These are phyloP conservation scores for Leptodactylus fallax DNA, from an alignment of 2,797 vertebrate genomes.

Conservation along the genomic window DNA sequence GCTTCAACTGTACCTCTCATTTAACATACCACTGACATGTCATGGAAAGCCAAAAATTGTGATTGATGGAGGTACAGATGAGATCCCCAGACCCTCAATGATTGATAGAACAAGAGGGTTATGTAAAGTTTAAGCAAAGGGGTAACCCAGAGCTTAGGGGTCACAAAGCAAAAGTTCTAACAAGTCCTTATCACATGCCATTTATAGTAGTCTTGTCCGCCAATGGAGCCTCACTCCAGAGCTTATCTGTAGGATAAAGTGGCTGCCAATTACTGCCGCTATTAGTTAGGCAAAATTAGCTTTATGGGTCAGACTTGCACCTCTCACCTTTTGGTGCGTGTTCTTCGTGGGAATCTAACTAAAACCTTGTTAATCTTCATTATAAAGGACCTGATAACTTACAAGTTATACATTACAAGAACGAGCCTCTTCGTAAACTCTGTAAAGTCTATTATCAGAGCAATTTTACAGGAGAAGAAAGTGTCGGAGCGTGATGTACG, in stretches of 20 bases:
- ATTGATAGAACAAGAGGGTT: too few species aligned
- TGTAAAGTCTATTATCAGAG: slow-evolving; percentile 22
- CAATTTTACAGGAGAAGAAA: slow-evolving; percentile 24
- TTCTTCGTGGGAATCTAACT: neutral
- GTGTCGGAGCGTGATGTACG: neutral
- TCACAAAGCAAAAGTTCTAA: too few species aligned
- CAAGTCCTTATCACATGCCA: too few species aligned
- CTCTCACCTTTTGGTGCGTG: slow-evolving; percentile 22
- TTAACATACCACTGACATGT: too few species aligned
- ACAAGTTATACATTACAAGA: slow-evolving; percentile 45
- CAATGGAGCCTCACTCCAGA: neutral
- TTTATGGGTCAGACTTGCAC: neutral
- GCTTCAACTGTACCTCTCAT: too few species aligned
- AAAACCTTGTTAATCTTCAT: slow-evolving; percentile 43
- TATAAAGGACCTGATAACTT: slow-evolving; percentile 18
- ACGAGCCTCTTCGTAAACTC: neutral
- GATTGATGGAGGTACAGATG: too few species aligned
- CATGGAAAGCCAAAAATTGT: too few species aligned
- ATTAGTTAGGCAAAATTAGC: slow-evolving; percentile 6
- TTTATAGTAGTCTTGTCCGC: too few species aligned
- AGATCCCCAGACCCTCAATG: neutral
- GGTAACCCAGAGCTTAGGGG: too few species aligned
- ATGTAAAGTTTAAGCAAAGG: too few species aligned
- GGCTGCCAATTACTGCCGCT: neutral
- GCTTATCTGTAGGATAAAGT: slow-evolving; percentile 32